Conservation (phyloP, 2,797 vertebrate genomes). For the Anguilla megastoma region DNA sequence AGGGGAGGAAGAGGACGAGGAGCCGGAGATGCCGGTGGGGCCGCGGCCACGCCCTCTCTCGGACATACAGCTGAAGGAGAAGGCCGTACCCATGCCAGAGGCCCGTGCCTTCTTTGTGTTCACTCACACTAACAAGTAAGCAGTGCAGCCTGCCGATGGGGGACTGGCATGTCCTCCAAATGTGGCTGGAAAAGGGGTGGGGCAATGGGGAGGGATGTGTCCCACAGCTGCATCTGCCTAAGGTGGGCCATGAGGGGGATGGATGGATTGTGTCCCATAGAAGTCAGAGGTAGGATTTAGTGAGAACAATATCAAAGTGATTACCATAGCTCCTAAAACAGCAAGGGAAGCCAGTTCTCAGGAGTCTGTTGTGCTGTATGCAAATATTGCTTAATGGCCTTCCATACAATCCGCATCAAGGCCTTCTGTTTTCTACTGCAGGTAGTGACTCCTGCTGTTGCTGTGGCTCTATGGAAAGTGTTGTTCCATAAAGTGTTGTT, state of each 20-base stretch:
- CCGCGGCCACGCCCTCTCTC: constrained; percentile 93
- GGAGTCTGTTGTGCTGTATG: background rate
- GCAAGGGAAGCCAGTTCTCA: background rate
- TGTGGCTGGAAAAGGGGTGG: background rate
- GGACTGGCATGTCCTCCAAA: background rate
- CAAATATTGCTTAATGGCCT: background rate
- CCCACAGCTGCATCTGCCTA: background rate
- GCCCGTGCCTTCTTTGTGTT: constrained; percentile 97
- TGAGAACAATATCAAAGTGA: background rate
- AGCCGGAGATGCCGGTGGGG: constrained; percentile 98
- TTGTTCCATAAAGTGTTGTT: too few species aligned
- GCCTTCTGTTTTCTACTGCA: background rate
- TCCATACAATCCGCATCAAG: background rate
- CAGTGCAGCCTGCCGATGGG: background rate
- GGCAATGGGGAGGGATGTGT: background rate
- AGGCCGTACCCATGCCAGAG: constrained; percentile 95
- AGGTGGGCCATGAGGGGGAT: background rate
- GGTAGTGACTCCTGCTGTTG: background rate
- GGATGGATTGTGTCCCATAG: background rate
- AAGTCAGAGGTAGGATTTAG: background rate
- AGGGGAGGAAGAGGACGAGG: constrained; percentile 92
- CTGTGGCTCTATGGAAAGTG: background rate
- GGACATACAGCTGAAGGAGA: constrained; percentile 95
- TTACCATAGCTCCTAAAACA: background rate
- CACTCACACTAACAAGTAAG: constrained; percentile 91